Conservation (phyloP, 2,113 vertebrate species). For the Chamaetylas fuelleborni region DNA sequence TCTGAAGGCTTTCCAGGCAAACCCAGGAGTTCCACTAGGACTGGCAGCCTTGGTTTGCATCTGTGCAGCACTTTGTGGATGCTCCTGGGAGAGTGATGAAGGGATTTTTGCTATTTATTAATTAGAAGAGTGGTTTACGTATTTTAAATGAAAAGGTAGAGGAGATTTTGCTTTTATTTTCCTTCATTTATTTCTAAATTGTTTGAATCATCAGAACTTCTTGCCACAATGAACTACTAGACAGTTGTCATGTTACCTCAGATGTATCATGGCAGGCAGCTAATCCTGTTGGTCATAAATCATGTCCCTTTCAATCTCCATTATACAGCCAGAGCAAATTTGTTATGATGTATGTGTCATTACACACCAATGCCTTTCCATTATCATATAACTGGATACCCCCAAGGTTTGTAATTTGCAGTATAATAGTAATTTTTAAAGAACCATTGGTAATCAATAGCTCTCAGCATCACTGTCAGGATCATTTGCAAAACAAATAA, state of each 20-base stretch:
- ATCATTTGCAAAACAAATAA: slow-evolving; percentile 64
- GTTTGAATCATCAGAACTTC: not conserved
- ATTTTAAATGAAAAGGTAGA: not conserved
- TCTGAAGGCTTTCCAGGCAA: not conserved
- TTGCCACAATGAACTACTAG: not conserved
- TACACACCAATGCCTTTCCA: slow-evolving; percentile 30
- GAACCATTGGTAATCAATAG: slow-evolving; percentile 61
- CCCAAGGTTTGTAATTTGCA: slow-evolving; percentile 37
- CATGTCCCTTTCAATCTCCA: slow-evolving; percentile 50
- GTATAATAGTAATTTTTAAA: slow-evolving; percentile 52
- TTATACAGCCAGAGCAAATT: slow-evolving; percentile 30
- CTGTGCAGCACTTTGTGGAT: not conserved
- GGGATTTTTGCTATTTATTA: not conserved
- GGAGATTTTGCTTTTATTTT: not conserved
- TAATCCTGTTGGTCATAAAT: slow-evolving; percentile 34
- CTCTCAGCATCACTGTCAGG: slow-evolving; percentile 34
- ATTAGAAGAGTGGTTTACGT: not conserved
- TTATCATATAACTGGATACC: slow-evolving; percentile 23
- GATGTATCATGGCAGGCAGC: not conserved
- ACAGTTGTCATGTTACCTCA: slow-evolving; percentile 9
- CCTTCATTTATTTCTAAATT: not conserved
- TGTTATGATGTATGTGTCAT: slow-evolving; percentile 46
- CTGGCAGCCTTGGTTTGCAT: not conserved
- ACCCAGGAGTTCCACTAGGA: not conserved
- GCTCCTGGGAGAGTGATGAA: not conserved